Conservation (phyloP, 2,888 invertebrate species). For the Polia nebulosa region DNA sequence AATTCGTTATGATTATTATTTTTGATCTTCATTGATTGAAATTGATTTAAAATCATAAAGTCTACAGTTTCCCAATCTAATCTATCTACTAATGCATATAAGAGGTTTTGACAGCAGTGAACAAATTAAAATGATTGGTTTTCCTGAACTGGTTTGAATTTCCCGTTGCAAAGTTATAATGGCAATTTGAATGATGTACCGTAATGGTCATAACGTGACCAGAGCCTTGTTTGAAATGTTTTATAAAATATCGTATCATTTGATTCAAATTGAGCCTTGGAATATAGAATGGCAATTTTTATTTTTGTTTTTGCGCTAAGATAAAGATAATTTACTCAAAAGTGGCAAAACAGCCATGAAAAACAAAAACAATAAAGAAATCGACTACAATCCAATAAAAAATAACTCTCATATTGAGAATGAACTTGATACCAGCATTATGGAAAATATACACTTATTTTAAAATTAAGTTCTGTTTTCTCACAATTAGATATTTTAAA, state of each 20-base stretch:
- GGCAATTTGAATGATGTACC: constrained; percentile 10
- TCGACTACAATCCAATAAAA: background rate
- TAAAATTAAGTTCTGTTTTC: background rate
- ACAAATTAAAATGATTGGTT: constrained; percentile 10
- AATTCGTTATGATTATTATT: no score
- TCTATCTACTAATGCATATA: no score
- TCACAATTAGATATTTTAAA: background rate
- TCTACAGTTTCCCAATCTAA: no score
- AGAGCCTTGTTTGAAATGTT: background rate
- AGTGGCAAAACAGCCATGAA: background rate
- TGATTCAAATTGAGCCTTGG: no score
- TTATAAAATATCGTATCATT: no score
- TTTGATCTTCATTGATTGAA: no score
- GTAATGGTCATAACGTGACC: constrained; percentile 11
- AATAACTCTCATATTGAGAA: background rate
- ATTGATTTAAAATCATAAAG: no score
- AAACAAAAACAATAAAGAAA: background rate
- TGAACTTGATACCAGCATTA: background rate
- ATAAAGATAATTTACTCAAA: background rate
- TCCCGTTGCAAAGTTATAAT: constrained; percentile 28
- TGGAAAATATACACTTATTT: background rate
- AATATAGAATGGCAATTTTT: no score
- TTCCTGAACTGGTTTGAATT: constrained; percentile 5
- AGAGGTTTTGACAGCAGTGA: background rate
- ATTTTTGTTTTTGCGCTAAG: no score